These are phyloP conservation scores for Micrasema longulum DNA, from an alignment of 1,140 invertebrate species.

Conservation along the genomic window DNA sequence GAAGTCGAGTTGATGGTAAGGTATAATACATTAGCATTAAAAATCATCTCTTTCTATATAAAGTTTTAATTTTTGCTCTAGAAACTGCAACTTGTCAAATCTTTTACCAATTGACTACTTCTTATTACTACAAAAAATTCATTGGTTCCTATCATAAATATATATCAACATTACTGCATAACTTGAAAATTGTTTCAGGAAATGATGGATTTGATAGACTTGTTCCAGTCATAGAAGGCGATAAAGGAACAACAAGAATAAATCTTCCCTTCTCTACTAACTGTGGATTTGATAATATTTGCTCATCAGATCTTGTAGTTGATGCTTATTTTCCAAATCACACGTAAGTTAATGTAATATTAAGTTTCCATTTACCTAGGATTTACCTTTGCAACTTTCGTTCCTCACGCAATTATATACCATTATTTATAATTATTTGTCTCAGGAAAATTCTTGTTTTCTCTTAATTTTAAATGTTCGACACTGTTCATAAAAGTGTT, in stretches of 20 bases:
- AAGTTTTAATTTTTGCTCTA: background rate
- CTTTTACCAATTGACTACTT: no score
- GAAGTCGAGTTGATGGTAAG: slow-evolving; percentile 31
- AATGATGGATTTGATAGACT: slow-evolving; percentile 10
- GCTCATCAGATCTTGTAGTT: slow-evolving; percentile 57
- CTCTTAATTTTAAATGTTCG: no score
- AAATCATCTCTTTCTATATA: background rate
- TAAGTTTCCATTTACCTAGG: no score
- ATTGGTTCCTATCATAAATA: no score
- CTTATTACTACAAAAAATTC: background rate
- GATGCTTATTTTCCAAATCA: slow-evolving; percentile 37
- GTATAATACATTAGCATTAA: no score
- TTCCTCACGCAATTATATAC: no score
- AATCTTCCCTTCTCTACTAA: slow-evolving; percentile 59
- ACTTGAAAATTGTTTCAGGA: background rate
- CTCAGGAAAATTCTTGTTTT: no score
- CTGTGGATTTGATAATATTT: slow-evolving; percentile 60
- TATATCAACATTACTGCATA: no score
- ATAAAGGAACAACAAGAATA: slow-evolving; percentile 28
- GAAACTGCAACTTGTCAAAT: no score
- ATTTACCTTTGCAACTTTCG: no score
- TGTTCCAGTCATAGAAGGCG: background rate
- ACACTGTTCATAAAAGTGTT: no score
- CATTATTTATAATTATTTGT: no score
- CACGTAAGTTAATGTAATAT: slow-evolving; percentile 9